Evolutionary conservation across 2,113 vertebrate species (phyloP), one percentile per base, ranked within the genome.

Genomic region (Rhinoderma darwinii): DNA sequence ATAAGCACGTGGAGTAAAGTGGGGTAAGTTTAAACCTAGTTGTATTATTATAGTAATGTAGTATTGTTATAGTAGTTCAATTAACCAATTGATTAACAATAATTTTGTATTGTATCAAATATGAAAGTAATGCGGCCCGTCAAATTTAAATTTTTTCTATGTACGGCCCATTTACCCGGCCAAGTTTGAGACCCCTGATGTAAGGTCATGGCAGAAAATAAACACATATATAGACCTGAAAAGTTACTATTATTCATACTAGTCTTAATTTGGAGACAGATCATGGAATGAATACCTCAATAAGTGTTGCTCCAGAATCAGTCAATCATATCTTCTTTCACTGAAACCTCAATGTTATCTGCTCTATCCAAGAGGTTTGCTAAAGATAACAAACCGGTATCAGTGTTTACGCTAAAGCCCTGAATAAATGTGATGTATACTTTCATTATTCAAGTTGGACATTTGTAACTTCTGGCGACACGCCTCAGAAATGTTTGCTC

Each of bases 341-440:
- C 47, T 73, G 14, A 32, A 68, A 32, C 50, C 37, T 43, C 61
- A 85, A 86, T 51, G n/a, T 39, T 70, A 86, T 86, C 84, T 70
- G 5, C 8, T 51, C 22, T 35, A 79, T 54, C 43, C 39, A 80
- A 72, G 84, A 77, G 37, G 41, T 77, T 85, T 77, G 84, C 72
- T 77, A 47, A 77, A 76, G 76, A 80, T 66, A 80, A 56, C 35
- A 43, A 30, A 59, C 15, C 41, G 63, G 41, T 83, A 84, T 84
- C 83, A 56, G 15, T 75, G 51, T 84, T 84, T 84, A 30, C 70
- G 75, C 66, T 61, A 77, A 76, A 43, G 83, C 50, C 37, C 30
- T 85, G 56, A 77, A 51, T 83, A 83, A 83, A 83, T 37, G 27
- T 54, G 32, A 83, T 83, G 44, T 51, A 35, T 83, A 83, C 82